Conservation (phyloP, 64 coral and sea anemone species). For the Trachythela sp. region DNA sequence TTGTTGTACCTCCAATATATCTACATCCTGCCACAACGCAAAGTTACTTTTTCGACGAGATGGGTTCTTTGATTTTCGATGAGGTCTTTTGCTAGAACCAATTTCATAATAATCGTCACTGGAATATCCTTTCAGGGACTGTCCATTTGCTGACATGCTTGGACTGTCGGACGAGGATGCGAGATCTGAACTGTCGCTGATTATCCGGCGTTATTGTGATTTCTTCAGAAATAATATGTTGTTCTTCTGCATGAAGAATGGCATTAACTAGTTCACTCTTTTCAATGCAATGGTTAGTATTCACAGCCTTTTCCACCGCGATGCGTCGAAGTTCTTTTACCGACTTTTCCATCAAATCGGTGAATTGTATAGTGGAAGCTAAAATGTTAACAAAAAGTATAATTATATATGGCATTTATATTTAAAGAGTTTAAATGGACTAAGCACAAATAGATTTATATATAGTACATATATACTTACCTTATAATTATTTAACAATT, state of each 20-base stretch:
- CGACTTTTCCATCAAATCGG: background rate
- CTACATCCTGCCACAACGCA: slow-evolving; percentile 38
- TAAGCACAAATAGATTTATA: no score
- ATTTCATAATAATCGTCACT: no score
- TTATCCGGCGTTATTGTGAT: background rate
- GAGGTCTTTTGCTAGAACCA: background rate
- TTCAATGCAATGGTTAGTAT: background rate
- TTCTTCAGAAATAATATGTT: background rate
- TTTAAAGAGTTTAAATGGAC: no score
- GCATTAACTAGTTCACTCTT: background rate
- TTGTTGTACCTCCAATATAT: slow-evolving; percentile 15
- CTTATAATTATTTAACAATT: no score
- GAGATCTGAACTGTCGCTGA: background rate
- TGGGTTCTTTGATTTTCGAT: background rate
- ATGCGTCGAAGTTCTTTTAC: background rate
- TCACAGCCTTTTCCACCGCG: background rate
- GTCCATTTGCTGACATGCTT: background rate
- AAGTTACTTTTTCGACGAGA: slow-evolving; percentile 29
- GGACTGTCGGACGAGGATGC: background rate
- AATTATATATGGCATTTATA: no score
- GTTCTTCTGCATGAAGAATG: background rate
- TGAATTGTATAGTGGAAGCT: background rate
- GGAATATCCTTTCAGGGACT: background rate
- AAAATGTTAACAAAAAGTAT: background rate
- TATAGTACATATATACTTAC: no score